phyloP scores from a whole-genome alignment of 1,140 invertebrate species.

The Pachyrhynchus sulphureomaculatus region DNA sequence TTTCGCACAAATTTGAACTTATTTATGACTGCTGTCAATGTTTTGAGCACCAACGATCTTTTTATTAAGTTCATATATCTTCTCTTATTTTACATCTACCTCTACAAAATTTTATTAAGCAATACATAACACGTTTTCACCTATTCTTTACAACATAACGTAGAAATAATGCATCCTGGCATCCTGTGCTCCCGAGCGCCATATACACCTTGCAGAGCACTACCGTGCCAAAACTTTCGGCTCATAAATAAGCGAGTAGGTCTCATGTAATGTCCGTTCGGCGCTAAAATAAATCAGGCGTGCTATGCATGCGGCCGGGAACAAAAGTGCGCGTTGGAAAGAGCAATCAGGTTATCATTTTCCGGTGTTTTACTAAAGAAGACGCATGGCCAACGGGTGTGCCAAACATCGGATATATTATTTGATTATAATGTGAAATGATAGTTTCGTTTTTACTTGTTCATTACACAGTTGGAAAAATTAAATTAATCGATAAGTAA shows the following conservation, averaged over 20 bases:
- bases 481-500: too few relatives aligned
- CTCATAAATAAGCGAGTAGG: constrained; percentile 39
- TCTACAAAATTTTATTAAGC: background rate
- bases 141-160: constrained; percentile 1
- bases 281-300: constrained; percentile 43
- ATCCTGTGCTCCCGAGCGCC: constrained; percentile 2
- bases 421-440: constrained; percentile 19
- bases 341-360: constrained; percentile 47
- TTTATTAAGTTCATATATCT: too few relatives aligned
- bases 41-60: too few relatives aligned
- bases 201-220: constrained; percentile 21
- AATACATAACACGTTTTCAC: background rate
- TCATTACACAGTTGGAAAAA: background rate
- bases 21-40: too few relatives aligned
- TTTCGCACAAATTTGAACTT: too few relatives aligned
- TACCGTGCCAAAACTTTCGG: constrained; percentile 33
- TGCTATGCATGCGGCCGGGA: constrained; percentile 39
- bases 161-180: constrained; percentile 5
- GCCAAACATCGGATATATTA: constrained; percentile 28
- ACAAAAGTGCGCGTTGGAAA: constrained; percentile 38
- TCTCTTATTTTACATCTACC: too few relatives aligned
- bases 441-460: background rate
- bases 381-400: constrained; percentile 36
- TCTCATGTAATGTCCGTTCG: constrained; percentile 42
- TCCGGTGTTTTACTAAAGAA: constrained; percentile 46